phyloP scores from a whole-genome alignment of 2,888 invertebrate species.

The Nycteola revayana region DNA sequence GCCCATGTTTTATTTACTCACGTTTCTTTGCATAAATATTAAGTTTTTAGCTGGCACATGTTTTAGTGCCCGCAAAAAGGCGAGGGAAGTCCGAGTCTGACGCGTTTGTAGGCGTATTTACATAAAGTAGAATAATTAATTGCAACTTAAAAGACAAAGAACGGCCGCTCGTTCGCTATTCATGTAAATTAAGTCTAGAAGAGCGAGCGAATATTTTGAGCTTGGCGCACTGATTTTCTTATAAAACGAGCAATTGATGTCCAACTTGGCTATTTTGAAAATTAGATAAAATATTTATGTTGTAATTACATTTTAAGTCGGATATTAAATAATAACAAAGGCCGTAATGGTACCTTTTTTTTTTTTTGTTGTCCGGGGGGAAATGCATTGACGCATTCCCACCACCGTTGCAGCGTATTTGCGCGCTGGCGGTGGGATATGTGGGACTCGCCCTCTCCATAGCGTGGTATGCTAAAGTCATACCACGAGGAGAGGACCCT shows the following conservation, averaged over 20 bases:
- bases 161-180: conserved; percentile 58
- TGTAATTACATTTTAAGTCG: conserved; percentile 16
- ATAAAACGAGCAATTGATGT: conserved; percentile 19
- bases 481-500: no score
- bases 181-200: conserved; percentile 72
- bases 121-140: conserved; percentile 79
- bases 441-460: no score
- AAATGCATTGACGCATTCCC: no score
- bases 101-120: conserved; percentile 60
- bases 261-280: conserved; percentile 13
- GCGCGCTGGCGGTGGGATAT: no score
- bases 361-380: no score
- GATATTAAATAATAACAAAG: conserved; percentile 31
- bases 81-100: conserved; percentile 46
- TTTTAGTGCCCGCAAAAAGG: conserved; percentile 50
- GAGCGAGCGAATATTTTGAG: conserved; percentile 47
- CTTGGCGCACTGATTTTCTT: conserved; percentile 26
- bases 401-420: no score
- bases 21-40: conserved; percentile 46
- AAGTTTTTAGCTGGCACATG: conserved; percentile 45
- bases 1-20: conserved; percentile 42
- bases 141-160: conserved; percentile 75
- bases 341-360: conserved; percentile 21
- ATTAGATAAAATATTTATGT: no score
- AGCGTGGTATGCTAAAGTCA: no score